phyloP scores from a whole-genome alignment of 1,140 invertebrate genomes.

The Zaprionus inermis region DNA sequence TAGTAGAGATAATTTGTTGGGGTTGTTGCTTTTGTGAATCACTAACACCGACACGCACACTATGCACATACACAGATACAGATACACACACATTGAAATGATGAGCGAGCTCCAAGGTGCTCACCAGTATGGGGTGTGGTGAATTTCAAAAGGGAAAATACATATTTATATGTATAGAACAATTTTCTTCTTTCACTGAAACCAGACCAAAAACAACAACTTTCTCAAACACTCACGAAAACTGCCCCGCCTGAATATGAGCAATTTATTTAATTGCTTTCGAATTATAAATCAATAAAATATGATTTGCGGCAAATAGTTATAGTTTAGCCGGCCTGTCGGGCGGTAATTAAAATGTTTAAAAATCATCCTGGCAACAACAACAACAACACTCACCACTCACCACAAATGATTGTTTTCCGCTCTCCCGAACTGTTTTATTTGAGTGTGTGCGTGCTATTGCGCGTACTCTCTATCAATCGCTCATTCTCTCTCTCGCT shows the following conservation, averaged over 20 bases:
- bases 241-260: not conserved
- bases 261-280: not conserved
- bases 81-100: conserved; percentile 35
- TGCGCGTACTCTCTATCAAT: conserved; percentile 41
- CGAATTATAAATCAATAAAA: not conserved
- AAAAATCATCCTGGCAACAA: conserved; percentile 52
- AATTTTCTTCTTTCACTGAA: conserved; percentile 41
- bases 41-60: conserved; percentile 46
- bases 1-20: conserved; percentile 66
- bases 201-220: conserved; percentile 19
- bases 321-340: conserved; percentile 38
- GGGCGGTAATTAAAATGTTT: conserved; percentile 40
- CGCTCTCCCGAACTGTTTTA: conserved; percentile 50
- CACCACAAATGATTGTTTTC: conserved; percentile 65
- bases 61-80: conserved; percentile 26
- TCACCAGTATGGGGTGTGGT: conserved; percentile 50
- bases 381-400: conserved; percentile 51
- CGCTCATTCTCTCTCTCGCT: conserved; percentile 24
- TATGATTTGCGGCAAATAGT: not conserved
- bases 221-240: not conserved
- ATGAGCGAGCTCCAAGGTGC: conserved; percentile 48
- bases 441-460: conserved; percentile 35
- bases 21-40: conserved; percentile 70
- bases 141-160: conserved; percentile 51
- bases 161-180: conserved; percentile 43